These are phyloP conservation scores for Oxytorus armatus DNA, from an alignment of 2,888 invertebrate genomes.

Conservation along the genomic window DNA sequence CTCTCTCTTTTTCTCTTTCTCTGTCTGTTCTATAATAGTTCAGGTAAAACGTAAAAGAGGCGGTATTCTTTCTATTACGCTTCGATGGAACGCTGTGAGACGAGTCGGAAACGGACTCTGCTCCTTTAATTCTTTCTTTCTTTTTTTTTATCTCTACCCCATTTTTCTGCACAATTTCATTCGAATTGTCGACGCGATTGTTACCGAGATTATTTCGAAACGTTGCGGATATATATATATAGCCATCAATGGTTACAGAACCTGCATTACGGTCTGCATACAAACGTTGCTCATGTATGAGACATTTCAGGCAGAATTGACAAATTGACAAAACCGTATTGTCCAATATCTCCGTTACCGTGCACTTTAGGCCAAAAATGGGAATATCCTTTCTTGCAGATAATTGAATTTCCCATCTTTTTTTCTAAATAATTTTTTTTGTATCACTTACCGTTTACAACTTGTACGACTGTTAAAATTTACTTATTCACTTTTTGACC, in stretches of 20 bases:
- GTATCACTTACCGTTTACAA: too few species aligned
- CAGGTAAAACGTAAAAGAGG: conserved; percentile 50
- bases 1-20: background rate
- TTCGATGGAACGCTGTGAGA: conserved; percentile 59
- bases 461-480: too few species aligned
- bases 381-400: too few species aligned
- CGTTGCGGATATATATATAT: background rate
- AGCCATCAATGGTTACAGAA: background rate
- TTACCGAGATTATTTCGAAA: conserved; percentile 46
- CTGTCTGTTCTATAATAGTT: conserved; percentile 17
- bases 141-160: conserved; percentile 16
- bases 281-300: background rate
- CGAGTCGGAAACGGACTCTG: conserved; percentile 61
- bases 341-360: too few species aligned
- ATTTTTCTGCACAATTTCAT: conserved; percentile 63
- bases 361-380: too few species aligned
- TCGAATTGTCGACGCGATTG: conserved; percentile 45
- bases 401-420: too few species aligned
- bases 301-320: background rate
- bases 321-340: too few species aligned
- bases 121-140: conserved; percentile 26
- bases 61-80: conserved; percentile 61
- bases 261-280: background rate
- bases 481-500: too few species aligned
- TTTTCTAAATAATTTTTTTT: too few species aligned